Evolutionary conservation across 2,797 vertebrate genomes (phyloP), one percentile per base, ranked within the genome.

Genomic region (Hafferia zeledoni): DNA sequence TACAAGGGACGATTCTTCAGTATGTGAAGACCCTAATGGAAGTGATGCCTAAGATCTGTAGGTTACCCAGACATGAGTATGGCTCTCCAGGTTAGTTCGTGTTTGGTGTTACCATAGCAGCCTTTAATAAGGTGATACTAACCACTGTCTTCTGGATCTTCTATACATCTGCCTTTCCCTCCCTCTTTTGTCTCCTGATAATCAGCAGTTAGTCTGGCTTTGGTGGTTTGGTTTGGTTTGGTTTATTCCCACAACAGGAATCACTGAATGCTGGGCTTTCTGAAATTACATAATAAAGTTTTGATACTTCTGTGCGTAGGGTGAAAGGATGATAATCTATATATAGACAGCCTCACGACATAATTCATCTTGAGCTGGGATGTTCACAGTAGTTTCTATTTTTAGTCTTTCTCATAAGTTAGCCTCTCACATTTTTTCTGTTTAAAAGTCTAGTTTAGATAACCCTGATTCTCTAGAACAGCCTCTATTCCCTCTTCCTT

Each of bases 21-120:
- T 98, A 98, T 11, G 98, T 98, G 93, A 98, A 98, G 95, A 98
- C 98, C 2, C 95, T 98, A 84, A 98, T 98, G 98, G 98, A 98
- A 95, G 98, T 98, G 95, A 98, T 98, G 98, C 98, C 98, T 17
- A 98, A 98, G 96, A 98, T 98, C 95, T 98, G 98, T 92, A 97
- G 98, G 57, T 95, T 98, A 60, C 98, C 98, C 16, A 97, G 98
- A 87, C 98, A 98, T 3, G 98, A 98, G 65, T 98, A 98, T 10
- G 98, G 98, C 69, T 98, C 98, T 83, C 98, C 98, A 71, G 98
- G 98, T 98, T 87, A 97, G 98, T 94, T 46, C 19, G 6, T 39
- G 15, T 89, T 76, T 91, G 47, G 24, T 92, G 19, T 88, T 89
- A 37, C 25, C 18, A 10, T 11, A 46, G 63, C 28, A 87, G n/a